Base-by-base conservation (phyloP, 2,797 vertebrate species). In the Neomorphus geoffroyi region DNA sequence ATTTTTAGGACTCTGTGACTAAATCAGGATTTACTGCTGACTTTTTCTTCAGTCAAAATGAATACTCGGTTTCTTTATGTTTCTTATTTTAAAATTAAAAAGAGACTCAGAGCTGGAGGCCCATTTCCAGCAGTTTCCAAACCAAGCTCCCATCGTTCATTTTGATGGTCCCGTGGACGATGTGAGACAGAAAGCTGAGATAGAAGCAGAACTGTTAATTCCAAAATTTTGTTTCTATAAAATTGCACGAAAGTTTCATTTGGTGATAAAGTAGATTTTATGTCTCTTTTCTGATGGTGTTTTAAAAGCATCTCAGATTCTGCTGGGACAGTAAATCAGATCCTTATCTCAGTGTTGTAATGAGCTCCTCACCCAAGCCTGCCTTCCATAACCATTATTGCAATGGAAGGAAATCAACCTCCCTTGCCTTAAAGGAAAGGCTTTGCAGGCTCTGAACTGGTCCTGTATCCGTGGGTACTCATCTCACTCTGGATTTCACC, bases 121-220 rank as follows among this genome's bases (percentile, higher is more conserved):
- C 50, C 19, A 2, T 60, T 80, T 69, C 16, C 60, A 41, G 43
- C 81, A 41, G 19, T 41, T 79, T 86, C 67, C 60, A 80, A 16
- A 14, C 14, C 14, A 13, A 92, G 27, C 6, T 17, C 37, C n/a
- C 66, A 3, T 46, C 8, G 0, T 26, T 89, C 39, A 4, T 35
- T 60, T 61, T 18, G 71, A 61, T 12, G 0, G 46, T 61, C 50
- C 72, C 9, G 0, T 1, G 12, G 45, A 22, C 0, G 4, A n/a
- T 1, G 33, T 3, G 33, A 72, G 58, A 18, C 35, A 28, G 18
- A 7, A 50, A 71, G 65, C 53, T 13, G 0, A 8, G 57, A 23
- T 9, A 18, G 72, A 53, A 56, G 41, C 54, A 71, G 77, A 70
- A 46, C n/a, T 7, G 45, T n/a, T 84, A 18, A 61, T 58, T 65